Conservation (phyloP, 2,888 invertebrate genomes). For the Flabesymbios commensalis region DNA sequence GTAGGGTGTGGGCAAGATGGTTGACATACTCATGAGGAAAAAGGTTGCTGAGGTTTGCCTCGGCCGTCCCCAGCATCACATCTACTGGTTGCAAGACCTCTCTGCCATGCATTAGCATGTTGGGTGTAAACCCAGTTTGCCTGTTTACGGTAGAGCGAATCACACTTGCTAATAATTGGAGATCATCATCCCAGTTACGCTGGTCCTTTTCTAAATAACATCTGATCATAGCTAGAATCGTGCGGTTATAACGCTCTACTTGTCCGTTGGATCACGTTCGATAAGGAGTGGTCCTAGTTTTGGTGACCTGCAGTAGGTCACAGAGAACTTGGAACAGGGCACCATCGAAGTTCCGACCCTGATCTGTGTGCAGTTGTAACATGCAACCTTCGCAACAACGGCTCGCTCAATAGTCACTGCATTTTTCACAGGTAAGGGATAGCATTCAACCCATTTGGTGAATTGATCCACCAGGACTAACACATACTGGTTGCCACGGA, state of each 20-base stretch:
- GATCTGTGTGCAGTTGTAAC: slow-evolving; percentile 9
- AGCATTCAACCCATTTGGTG: slow-evolving; percentile 5
- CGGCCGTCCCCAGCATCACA: neutral
- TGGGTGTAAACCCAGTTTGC: slow-evolving; percentile 2
- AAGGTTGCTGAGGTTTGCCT: neutral
- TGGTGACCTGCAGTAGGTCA: slow-evolving; percentile 12
- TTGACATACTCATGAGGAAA: neutral
- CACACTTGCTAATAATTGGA: neutral
- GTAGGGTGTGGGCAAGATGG: neutral
- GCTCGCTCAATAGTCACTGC: neutral
- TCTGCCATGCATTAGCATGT: neutral
- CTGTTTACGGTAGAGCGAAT: neutral
- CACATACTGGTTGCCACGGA: neutral
- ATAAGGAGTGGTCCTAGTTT: slow-evolving; percentile 24
- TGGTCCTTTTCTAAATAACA: neutral
- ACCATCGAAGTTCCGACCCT: slow-evolving; percentile 16
- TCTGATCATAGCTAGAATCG: neutral
- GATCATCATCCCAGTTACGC: neutral
- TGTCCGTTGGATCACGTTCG: slow-evolving; percentile 21
- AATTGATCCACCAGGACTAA: slow-evolving; percentile 10
- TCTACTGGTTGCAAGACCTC: neutral
- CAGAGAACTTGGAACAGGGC: slow-evolving; percentile 12
- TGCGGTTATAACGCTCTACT: slow-evolving; percentile 16
- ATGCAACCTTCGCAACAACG: neutral
- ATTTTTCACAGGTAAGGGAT: neutral